Evolutionary conservation across 2,797 vertebrate genomes (phyloP), one percentile per base, ranked within the genome.

Genomic region (Myiotriccus ornatus): DNA sequence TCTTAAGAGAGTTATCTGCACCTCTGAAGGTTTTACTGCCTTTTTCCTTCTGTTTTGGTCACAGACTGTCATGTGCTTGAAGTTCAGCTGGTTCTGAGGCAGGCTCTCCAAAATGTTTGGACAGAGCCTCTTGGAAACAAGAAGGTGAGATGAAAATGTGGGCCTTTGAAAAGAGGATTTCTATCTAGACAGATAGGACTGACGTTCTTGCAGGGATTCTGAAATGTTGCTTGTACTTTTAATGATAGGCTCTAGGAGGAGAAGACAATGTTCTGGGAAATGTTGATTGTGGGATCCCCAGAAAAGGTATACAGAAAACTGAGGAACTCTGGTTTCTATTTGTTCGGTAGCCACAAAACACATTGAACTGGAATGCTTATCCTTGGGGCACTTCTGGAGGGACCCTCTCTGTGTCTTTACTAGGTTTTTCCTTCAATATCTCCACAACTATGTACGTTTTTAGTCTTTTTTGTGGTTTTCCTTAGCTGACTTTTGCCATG

Each of bases 91-190:
- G 80, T 98, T 91, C 92, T 98, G 93, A 96, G 97, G 70, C 88
- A 96, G 49, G 97, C 97, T 85, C 97, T 98, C 22, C 89, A 95
- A 34, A 80, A 97, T 79, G 90, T 98, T 97, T 98, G 98, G 98
- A 98, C 97, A 1, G 41, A 95, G 27, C 93, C 94, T 89, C 89
- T 95, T 68, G 92, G 63, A 75, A 93, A 85, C 8, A 71, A 84
- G 16, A 95, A 96, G 94, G 98, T 98, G 88, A 97, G 96, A 94
- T 55, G 52, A 69, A 90, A 75, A 50, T 18, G 35, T 35, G 62
- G 13, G 21, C 8, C 22, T 91, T 52, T 62, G 44, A 34, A 59
- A 87, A 69, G 39, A 57, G 21, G 2, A 30, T 68, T 86, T 63
- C 28, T 60, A 1, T 62, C 18, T 44, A 37, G 32, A 12, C 13